Evolutionary conservation across 2,888 invertebrate genomes (phyloP).

Genomic region (Lumbricus terrestris): DNA sequence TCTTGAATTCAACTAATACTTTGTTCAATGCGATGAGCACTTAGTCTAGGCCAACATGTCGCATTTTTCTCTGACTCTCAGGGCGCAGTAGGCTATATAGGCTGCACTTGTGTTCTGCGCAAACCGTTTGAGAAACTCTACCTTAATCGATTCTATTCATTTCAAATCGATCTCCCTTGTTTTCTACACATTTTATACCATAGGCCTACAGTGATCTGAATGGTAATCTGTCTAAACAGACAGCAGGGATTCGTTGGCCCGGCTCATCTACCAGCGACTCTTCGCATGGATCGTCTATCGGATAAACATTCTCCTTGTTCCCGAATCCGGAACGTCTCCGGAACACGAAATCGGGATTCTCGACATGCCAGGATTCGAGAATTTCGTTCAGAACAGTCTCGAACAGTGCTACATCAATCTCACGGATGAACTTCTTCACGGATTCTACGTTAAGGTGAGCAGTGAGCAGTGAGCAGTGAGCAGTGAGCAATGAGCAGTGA

Average conservation of each 20-base stretch:
- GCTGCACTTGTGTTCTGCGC: too few species aligned
- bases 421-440: slow-evolving; percentile 18
- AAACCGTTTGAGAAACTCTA: neutral
- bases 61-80: too few species aligned
- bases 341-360: slow-evolving; percentile 5
- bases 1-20: neutral
- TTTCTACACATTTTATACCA: too few species aligned
- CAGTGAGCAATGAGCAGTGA: too few species aligned
- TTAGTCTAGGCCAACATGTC: too few species aligned
- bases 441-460: slow-evolving; percentile 13
- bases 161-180: neutral
- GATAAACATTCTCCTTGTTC: slow-evolving; percentile 6
- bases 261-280: slow-evolving; percentile 14
- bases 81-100: too few species aligned
- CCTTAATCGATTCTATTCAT: neutral
- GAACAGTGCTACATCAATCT: slow-evolving; percentile 22
- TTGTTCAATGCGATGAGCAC: slow-evolving; percentile 3
- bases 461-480: too few species aligned
- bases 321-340: neutral
- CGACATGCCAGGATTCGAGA: slow-evolving; percentile 13
- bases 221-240: slow-evolving; percentile 1
- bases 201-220: neutral
- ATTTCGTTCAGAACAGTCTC: neutral
- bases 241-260: slow-evolving; percentile 7
- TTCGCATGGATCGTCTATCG: slow-evolving; percentile 19